These are phyloP conservation scores for Drosophila ananassae DNA, from an alignment of 1,140 invertebrate species.

Conservation along the genomic window DNA sequence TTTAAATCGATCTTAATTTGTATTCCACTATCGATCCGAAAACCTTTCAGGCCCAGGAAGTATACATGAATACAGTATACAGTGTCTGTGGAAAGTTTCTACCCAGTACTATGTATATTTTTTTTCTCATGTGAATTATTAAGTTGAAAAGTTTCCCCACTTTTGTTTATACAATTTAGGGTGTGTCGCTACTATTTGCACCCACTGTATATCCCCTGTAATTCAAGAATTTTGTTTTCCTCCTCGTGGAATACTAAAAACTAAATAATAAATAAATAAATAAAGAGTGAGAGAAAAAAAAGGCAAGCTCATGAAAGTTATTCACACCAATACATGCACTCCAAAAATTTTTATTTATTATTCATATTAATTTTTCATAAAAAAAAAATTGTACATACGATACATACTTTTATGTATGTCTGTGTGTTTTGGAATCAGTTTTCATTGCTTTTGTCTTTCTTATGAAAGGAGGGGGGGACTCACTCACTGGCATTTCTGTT, in stretches of 20 bases:
- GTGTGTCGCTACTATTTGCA: constrained; percentile 23
- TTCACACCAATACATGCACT: constrained; percentile 28
- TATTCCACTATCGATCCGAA: constrained; percentile 19
- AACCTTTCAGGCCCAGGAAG: not conserved
- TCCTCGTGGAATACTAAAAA: constrained; percentile 44
- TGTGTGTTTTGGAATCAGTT: constrained; percentile 53
- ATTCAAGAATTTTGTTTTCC: constrained; percentile 42
- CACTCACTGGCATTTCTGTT: not conserved
- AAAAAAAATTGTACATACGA: constrained; percentile 11
- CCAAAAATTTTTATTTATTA: constrained; percentile 32
- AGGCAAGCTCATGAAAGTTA: constrained; percentile 36
- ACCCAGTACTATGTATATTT: not conserved
- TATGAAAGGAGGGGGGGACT: not conserved
- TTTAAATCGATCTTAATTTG: constrained; percentile 38
- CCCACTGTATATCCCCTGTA: constrained; percentile 31
- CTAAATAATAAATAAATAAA: constrained; percentile 9
- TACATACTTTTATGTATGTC: constrained; percentile 15
- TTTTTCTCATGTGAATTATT: not conserved
- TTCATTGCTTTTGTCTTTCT: constrained; percentile 54
- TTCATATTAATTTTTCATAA: constrained; percentile 48
- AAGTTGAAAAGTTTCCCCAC: too few relatives aligned
- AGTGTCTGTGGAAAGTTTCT: not conserved
- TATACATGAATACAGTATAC: not conserved
- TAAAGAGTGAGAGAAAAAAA: constrained; percentile 1
- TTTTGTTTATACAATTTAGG: not conserved